phyloP scores from a whole-genome alignment of 2,888 invertebrate genomes.

The Orchesellides sinensis region DNA sequence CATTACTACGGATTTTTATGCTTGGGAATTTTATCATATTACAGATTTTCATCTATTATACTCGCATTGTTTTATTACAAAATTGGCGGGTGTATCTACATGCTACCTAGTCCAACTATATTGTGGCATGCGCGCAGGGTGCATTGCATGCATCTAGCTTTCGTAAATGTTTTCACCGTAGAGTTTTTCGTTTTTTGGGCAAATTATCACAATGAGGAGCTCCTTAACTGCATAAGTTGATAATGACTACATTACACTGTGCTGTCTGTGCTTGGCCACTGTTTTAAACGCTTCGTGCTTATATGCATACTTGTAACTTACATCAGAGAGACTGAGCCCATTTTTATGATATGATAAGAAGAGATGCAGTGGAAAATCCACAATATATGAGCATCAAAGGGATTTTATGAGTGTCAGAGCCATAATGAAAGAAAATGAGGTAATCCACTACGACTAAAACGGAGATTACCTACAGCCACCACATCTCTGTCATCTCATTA shows the following conservation, averaged over 20 bases:
- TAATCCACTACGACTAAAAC: slow-evolving; percentile 20
- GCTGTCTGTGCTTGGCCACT: slow-evolving; percentile 50
- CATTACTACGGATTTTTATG: too few relatives aligned
- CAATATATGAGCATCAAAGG: neutral
- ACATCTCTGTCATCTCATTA: slow-evolving; percentile 21
- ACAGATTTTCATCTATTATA: too few relatives aligned
- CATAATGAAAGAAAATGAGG: slow-evolving; percentile 11
- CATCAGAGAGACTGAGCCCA: neutral
- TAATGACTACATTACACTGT: slow-evolving; percentile 31
- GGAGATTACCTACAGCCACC: slow-evolving; percentile 34
- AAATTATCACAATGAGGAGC: slow-evolving; percentile 48
- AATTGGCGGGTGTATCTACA: too few relatives aligned
- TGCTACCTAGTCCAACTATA: too few relatives aligned
- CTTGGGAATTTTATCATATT: too few relatives aligned
- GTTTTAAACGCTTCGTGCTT: slow-evolving; percentile 20
- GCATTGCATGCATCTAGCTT: neutral
- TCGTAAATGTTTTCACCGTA: neutral
- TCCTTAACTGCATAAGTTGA: slow-evolving; percentile 40
- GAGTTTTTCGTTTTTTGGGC: slow-evolving; percentile 29
- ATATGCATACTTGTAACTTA: neutral
- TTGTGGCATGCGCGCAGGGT: neutral
- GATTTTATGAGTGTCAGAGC: too few relatives aligned
- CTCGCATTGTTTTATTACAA: too few relatives aligned
- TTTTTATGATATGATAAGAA: neutral
- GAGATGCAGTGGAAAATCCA: neutral